These are phyloP conservation scores for Lithophane ornitopus DNA, from an alignment of 2,888 invertebrate genomes.

Conservation along the genomic window DNA sequence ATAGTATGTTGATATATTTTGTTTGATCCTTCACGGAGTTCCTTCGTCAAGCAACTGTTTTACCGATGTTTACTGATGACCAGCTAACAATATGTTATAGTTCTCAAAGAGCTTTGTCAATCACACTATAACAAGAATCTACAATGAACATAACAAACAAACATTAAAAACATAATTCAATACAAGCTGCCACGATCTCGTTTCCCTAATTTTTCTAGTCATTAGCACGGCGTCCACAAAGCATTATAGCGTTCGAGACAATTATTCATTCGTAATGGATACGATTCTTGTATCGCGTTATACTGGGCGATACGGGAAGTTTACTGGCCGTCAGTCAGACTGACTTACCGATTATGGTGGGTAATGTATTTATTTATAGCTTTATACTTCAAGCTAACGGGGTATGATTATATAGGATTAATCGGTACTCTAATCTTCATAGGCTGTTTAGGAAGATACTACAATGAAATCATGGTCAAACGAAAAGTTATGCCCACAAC, in stretches of 20 bases:
- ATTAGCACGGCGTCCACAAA: conserved; percentile 52
- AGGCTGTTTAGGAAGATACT: not conserved
- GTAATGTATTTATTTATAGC: conserved; percentile 57
- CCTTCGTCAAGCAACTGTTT: not conserved
- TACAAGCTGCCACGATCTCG: conserved; percentile 33
- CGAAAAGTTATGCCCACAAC: not conserved
- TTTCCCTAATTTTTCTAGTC: conserved; percentile 53
- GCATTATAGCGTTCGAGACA: conserved; percentile 62
- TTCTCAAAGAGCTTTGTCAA: not conserved
- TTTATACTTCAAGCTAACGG: conserved; percentile 39
- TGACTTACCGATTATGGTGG: conserved; percentile 59
- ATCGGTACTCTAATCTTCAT: conserved; percentile 17
- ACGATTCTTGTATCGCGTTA: conserved; percentile 68
- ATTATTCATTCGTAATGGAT: conserved; percentile 74
- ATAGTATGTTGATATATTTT: not conserved
- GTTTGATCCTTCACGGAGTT: no score
- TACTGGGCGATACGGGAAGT: conserved; percentile 64
- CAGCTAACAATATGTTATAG: not conserved
- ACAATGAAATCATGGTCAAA: not conserved
- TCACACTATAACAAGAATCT: not conserved
- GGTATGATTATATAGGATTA: conserved; percentile 12
- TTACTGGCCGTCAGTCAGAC: conserved; percentile 60
- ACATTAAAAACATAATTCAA: conserved; percentile 39
- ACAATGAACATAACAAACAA: conserved; percentile 12
- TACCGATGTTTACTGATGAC: not conserved